Base-by-base conservation (phyloP, 2,888 invertebrate genomes). In the Eurytoma adleriae region DNA sequence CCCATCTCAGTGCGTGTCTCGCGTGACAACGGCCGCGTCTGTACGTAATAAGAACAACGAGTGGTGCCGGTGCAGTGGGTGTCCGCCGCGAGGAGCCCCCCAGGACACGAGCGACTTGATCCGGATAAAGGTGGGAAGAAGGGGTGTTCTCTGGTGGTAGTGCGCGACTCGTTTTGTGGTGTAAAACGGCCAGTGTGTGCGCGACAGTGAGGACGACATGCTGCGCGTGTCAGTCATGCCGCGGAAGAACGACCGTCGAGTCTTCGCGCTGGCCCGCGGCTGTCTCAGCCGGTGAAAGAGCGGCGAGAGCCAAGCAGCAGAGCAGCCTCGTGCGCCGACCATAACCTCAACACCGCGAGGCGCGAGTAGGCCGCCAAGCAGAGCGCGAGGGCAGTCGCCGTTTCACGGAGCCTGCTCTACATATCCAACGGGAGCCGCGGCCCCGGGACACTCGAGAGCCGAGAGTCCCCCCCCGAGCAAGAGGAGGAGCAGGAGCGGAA, bases 211-310 rank as follows among this genome's bases (percentile, higher is more conserved):
- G 54, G 76, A 56, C 77, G 81, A 81, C 73, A 81, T 81, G 81
- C 66, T 61, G 74, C 78, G 73, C 66, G 70, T 78, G 59, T 14
- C 78, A 64, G 69, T 81, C 74, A 74, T 74, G 78, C 81, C 81
- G 59, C 81, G 78, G 70, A 78, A 67, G 70, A 81, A 74, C 81
- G 78, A 81, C 48, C 81, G 70, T 4, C 78, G 81, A 64, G 81
- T 79, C 12, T 81, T 81, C 69, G 72, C 78, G 64, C 68, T 76
- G 64, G 78, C 72, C 64, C 78, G 75, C 76, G 79, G 81, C 69
- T 76, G 75, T 48, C 66, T 81, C 12, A 72, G 79, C 78, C 81
- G 81, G 78, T 81, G 81, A 81, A 78, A 40, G 40, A 40, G 40
- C 66, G 16, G 27, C 14, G 7, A 18, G 20, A 64, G 48, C 30